phyloP scores from a whole-genome alignment of 1,140 invertebrate genomes.

The Pinna nobilis region DNA sequence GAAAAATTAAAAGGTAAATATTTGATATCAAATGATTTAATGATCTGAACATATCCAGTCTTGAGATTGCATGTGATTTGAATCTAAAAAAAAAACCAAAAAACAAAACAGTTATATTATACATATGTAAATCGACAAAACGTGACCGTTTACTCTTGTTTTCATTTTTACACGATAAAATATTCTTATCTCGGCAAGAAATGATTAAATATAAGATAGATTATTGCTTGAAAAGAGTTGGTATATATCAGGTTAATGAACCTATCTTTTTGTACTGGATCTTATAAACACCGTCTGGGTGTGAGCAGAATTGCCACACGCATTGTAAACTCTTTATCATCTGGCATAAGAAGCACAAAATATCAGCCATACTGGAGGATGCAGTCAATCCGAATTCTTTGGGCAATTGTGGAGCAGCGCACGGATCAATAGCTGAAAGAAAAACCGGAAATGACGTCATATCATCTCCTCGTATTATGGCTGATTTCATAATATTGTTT shows the following conservation, averaged over 20 bases:
- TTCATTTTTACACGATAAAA: too few species aligned
- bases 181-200: too few species aligned
- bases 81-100: too few species aligned
- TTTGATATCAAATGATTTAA: too few species aligned
- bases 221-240: background rate
- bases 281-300: slow-evolving; percentile 38
- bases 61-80: too few species aligned
- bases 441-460: background rate
- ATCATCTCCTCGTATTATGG: background rate
- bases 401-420: slow-evolving; percentile 18
- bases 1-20: background rate
- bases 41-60: too few species aligned
- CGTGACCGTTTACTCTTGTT: too few species aligned
- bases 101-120: too few species aligned
- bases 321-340: slow-evolving; percentile 31
- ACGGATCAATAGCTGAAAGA: slow-evolving; percentile 28
- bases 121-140: too few species aligned
- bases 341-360: slow-evolving; percentile 38
- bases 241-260: background rate
- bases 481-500: too few species aligned
- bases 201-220: too few species aligned
- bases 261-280: background rate
- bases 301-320: slow-evolving; percentile 43
- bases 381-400: slow-evolving; percentile 36
- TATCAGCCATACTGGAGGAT: slow-evolving; percentile 38